Evolutionary conservation across 2,113 vertebrate genomes (phyloP), one percentile per base, ranked within the genome.

Genomic region (Mormyrus lacerda): DNA sequence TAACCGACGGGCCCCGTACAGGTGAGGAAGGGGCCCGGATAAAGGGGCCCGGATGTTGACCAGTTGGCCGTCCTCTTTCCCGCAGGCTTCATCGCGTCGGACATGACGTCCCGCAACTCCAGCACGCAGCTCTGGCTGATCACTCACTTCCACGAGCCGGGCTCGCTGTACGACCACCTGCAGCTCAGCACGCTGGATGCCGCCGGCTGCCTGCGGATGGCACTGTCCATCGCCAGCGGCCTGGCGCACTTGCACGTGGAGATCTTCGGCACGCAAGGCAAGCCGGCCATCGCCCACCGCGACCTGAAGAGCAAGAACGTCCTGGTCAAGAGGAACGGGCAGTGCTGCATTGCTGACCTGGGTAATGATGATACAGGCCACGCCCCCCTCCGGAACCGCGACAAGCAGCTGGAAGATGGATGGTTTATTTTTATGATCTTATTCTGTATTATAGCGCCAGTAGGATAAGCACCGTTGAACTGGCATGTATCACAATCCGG

Each of bases 231-330:
- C 3, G 97, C 98, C 1, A 99, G 98, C 0, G 98, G 98, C 47
- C 95, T 99, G 17, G 97, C 97, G 0, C 98, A 99, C 93, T 95
- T 99, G 92, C 98, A 99, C 50, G 98, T 99, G 10, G 98, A 99
- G 94, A 99, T 99, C 92, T 99, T 99, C n/a, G 98, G 98, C 90
- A 99, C 98, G 7, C 98, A 99, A 93, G 98, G 98, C 83, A 99
- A 99, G 91, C 97, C 98, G 0, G 98, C 98, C 91, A 99, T 99
- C 69, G 96, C 98, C 44, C 98, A 99, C 87, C 94, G 98, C 65
- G 98, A 99, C 95, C 93, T 99, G 58, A 99, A 99, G 94, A 99
- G 98, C 97, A 99, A 99, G 94, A 99, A 99, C 86, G 97, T 99
- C 93, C 94, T 99, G 3, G 98, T 99, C 1, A 97, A 98, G 95